Conservation (phyloP, 2,113 vertebrate species). For the Zosterops japonicus region DNA sequence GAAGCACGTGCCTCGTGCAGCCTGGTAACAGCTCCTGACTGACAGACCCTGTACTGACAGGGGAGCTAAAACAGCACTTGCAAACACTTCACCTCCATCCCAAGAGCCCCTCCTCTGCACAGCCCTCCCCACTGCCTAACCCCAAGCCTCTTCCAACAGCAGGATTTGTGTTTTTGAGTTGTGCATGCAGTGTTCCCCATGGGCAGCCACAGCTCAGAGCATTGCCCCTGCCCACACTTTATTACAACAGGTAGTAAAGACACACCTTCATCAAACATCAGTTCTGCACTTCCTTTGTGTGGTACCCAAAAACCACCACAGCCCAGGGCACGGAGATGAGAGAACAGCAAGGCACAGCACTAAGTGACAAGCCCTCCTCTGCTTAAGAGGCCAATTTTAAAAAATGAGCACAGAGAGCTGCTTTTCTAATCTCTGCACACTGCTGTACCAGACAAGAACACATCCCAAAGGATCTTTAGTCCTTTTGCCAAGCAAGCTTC, state of each 20-base stretch:
- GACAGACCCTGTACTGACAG: rapidly evolving
- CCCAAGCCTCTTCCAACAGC: neutral
- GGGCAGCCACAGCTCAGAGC: neutral
- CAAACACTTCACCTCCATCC: neutral
- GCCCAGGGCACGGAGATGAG: neutral
- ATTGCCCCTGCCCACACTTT: neutral
- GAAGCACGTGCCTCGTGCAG: neutral
- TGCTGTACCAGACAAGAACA: neutral
- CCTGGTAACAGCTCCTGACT: neutral
- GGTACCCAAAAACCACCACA: neutral
- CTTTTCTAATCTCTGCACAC: neutral
- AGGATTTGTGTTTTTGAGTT: neutral
- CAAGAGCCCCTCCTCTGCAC: neutral
- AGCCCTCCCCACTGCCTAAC: neutral
- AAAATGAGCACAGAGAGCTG: neutral
- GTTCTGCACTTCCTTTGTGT: neutral
- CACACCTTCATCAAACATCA: rapidly evolving
- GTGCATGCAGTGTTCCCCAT: rapidly evolving
- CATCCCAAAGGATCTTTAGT: neutral
- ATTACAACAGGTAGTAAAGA: neutral
- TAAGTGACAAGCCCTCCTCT: neutral
- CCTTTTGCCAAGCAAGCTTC: neutral
- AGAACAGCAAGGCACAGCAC: neutral
- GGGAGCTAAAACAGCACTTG: neutral
- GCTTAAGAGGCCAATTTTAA: neutral